Evolutionary conservation across 2,888 invertebrate species (phyloP), one percentile per base, ranked within the genome.

Genomic region (Phyto melanocephala): DNA sequence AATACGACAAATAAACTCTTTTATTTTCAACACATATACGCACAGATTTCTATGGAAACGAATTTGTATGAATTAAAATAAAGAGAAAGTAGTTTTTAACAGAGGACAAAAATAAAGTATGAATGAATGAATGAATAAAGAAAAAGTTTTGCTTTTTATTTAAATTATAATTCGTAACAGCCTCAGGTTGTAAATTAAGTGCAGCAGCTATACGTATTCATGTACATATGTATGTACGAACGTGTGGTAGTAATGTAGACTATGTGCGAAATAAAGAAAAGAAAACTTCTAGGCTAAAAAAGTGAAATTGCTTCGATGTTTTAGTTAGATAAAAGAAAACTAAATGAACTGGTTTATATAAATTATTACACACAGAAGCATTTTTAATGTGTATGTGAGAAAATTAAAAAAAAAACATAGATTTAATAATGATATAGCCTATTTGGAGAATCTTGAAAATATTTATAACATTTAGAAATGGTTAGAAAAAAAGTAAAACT

Each of bases 161-260:
- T 71, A 67, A 76, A 74, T 81, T 81, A 76, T 75, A 72, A 79
- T 79, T 75, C 63, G 71, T 54, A 74, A 63, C 76, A 72, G 80
- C 80, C 80, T 80, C 37, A 80, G 83, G 83, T 68, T 83, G 77
- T 75, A 65, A 78, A 74, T 81, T 77, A 81, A 81, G 80, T 81
- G 75, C 80, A 81, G 67, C 67, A 67, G 60, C 58, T 40, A 68
- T 45, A 28, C 3, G 28, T 5, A 28, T 28, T 3, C 28, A 28
- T 28, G 28, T 28, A 28, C 6, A 6, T 28, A 6, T 28, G 28
- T 6, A 28, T 5, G 28, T 6, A 28, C 6, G 28, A 5, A 28
- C 6, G 28, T 28, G 28, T 28, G 67, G 81, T 67, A 65, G 71
- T 77, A 72, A 72, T 77, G 47, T 37, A 77, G 22, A 68, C 63